These are phyloP conservation scores for Cuniculus paca DNA, from an alignment of 2,797 vertebrate species.

Conservation along the genomic window DNA sequence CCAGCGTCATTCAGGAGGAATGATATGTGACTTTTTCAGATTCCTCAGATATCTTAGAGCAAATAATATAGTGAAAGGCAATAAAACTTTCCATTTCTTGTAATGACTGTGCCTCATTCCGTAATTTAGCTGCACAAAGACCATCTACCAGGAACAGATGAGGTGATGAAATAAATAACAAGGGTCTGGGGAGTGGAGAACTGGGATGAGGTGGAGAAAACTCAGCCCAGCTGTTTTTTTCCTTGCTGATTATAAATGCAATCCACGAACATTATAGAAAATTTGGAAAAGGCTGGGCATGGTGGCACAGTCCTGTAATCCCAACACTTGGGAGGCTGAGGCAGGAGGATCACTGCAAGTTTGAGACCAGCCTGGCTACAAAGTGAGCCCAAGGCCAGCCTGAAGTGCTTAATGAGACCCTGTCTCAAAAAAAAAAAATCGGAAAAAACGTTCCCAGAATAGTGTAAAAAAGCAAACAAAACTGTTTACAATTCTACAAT, in stretches of 20 bases:
- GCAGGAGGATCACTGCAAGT: too few relatives aligned
- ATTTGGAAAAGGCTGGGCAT: too few relatives aligned
- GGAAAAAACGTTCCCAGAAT: background rate
- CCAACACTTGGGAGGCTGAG: too few relatives aligned
- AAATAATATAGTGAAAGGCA: background rate
- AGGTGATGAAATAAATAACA: background rate
- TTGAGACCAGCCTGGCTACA: too few relatives aligned
- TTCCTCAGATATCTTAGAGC: constrained; percentile 1
- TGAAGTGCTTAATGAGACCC: too few relatives aligned
- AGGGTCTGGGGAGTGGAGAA: background rate
- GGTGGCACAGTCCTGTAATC: too few relatives aligned
- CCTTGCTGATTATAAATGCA: constrained; percentile 20
- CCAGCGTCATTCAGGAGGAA: background rate
- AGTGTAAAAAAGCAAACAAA: background rate
- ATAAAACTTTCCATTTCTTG: background rate
- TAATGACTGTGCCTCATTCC: background rate
- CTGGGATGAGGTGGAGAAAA: background rate
- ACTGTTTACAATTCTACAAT: background rate
- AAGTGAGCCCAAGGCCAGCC: too few relatives aligned
- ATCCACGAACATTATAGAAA: background rate
- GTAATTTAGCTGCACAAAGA: background rate
- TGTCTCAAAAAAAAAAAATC: too few relatives aligned
- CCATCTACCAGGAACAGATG: background rate
- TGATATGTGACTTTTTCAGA: background rate
- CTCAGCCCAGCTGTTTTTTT: background rate